Base-by-base conservation (phyloP, 2,113 vertebrate species). In the Sterna hirundo region DNA sequence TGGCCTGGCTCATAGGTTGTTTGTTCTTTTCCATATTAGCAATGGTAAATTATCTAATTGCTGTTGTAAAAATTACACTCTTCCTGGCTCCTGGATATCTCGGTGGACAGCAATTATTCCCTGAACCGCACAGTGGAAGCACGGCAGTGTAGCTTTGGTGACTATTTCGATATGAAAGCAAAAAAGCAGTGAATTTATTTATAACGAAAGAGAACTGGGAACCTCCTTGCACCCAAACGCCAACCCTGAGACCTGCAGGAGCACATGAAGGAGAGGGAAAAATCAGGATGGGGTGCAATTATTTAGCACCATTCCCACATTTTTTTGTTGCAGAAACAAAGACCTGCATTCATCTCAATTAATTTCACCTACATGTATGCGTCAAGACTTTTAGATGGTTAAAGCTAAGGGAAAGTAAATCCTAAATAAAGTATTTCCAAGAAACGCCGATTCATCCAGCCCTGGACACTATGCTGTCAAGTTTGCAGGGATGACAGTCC, bases 391-490 rank as follows among this genome's bases (percentile, higher is more conserved):
- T 27, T 5, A 44, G 32, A 32, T 32, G 40, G 29, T 22, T 70
- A 4, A 90, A 77, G 13, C 40, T 42, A 60, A 42, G 26, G 55
- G 22, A 85, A 70, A 90, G 13, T 10, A n/a, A 79, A 82, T 57
- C 65, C 79, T 26, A n/a, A 90, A 38, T 7, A 11, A 74, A 68
- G 21, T 16, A 36, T 6, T 82, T 52, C 29, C 49, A 75, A 42
- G 60, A 80, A 85, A 52, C 13, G 9, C 2, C 25, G 26, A 14
- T 42, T 47, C 38, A 29, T 27, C 42, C 40, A 57, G 51, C 30
- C 34, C 4, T 32, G 57, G 57, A n/a, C 13, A 13, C 51, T 3
- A 22, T 0, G 1, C 23, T 2, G 22, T 44, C 22, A 34, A 52
- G 13, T 80, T 70, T 85, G 20, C 25, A 61, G 64, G 64, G 60